A percentile compares a stretch with the other conserved stretches of the same genome.
phyloP scores from a whole-genome alignment of 2,888 invertebrate species.

The Eugnorisma glareosa region DNA sequence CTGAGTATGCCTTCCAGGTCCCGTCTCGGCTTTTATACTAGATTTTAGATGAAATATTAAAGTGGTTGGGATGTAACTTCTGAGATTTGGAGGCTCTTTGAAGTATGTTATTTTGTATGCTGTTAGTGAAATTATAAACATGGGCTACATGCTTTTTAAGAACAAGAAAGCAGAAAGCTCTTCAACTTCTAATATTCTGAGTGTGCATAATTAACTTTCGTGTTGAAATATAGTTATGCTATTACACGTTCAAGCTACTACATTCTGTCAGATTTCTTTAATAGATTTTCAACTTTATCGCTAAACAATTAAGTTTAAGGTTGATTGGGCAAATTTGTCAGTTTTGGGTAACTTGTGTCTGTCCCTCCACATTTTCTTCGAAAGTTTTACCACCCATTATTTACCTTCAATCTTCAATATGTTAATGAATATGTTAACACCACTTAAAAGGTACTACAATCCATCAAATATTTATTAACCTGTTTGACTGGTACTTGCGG shows the following conservation, averaged over 20 bases:
- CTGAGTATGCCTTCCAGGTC: constrained; percentile 26
- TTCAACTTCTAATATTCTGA: background rate
- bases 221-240: constrained; percentile 13
- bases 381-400: constrained; percentile 36
- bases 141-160: background rate
- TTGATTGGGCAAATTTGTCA: too few species aligned
- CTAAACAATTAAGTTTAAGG: too few species aligned
- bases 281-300: too few species aligned
- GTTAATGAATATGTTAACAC: constrained; percentile 50
- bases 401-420: constrained; percentile 30
- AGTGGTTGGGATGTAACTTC: constrained; percentile 21
- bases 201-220: constrained; percentile 1
- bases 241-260: constrained; percentile 20
- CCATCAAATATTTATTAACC: constrained; percentile 56
- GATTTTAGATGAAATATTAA: constrained; percentile 52
- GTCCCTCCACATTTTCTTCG: background rate
- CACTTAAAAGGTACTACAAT: constrained; percentile 48
- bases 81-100: constrained; percentile 28
- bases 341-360: too few species aligned
- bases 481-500: constrained; percentile 44
- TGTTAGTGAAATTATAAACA: constrained; percentile 16
- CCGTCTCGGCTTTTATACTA: constrained; percentile 37
- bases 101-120: constrained; percentile 29
- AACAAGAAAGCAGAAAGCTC: background rate
- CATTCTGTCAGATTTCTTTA: too few species aligned